These are phyloP conservation scores for Stigmatopora nigra DNA, from an alignment of 2,113 vertebrate genomes.

Conservation along the genomic window DNA sequence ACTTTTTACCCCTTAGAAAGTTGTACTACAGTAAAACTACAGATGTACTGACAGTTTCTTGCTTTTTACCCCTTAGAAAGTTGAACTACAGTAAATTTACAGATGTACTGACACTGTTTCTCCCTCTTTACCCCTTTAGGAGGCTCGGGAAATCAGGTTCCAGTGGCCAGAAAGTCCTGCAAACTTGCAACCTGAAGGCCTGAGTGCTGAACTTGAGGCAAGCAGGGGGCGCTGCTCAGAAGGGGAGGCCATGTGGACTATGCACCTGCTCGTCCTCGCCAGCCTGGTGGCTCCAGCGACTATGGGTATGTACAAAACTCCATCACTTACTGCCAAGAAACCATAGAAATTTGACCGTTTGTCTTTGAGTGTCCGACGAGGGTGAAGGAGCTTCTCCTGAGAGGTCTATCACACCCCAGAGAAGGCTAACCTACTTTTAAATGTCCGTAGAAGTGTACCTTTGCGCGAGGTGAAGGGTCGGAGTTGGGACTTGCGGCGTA, in stretches of 20 bases:
- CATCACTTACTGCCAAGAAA: too few relatives aligned
- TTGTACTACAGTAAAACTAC: too few relatives aligned
- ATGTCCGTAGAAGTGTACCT: constrained; percentile 31
- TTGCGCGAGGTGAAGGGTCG: neutral
- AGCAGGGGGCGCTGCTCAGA: constrained; percentile 66
- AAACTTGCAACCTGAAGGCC: constrained; percentile 38
- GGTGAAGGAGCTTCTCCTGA: constrained; percentile 31
- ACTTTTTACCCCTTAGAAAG: neutral
- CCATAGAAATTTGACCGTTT: too few relatives aligned
- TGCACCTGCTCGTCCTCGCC: constrained; percentile 80
- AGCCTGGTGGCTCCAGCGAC: constrained; percentile 76
- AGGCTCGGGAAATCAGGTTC: neutral
- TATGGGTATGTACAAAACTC: constrained; percentile 72
- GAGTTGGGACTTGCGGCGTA: neutral
- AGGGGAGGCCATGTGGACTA: constrained; percentile 83
- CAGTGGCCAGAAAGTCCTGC: constrained; percentile 15
- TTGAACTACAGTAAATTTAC: too few relatives aligned
- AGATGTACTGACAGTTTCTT: neutral
- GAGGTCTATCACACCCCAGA: constrained; percentile 32
- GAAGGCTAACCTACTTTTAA: constrained; percentile 58
- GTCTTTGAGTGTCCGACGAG: neutral
- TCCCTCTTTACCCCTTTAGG: neutral
- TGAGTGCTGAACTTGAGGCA: constrained; percentile 55
- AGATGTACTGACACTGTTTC: neutral
- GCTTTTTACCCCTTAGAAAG: neutral